Base-by-base conservation (phyloP, 2,797 vertebrate genomes). In the Cichlasoma orientale region DNA sequence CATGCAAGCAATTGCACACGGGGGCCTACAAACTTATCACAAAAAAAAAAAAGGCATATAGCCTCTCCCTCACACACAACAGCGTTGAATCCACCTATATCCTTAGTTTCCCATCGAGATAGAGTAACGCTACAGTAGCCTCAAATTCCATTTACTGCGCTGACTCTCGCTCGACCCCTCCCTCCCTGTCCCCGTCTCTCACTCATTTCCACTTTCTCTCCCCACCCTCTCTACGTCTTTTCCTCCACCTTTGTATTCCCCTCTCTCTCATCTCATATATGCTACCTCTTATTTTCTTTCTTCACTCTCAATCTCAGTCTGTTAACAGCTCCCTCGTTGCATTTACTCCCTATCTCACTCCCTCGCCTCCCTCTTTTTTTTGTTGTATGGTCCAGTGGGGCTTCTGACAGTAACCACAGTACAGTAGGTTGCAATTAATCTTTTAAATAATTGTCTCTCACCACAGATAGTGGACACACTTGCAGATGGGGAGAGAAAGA, bases 351-450 rank as follows among this genome's bases (percentile, higher is more conserved):
- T 29, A 53, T 82, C 74, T 75, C 14, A 3, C 31, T 56, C 66
- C 50, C 56, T 70, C 72, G 71, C 23, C 72, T 55, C n/a, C 72
- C 52, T 82, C 74, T 79, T 71, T 73, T 52, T 83, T 78, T 79
- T 72, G 68, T 54, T 11, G 75, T 82, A 66, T 31, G 38, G 80
- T 89, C 85, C 83, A 85, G 83, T 19, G 80, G 82, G 75, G 80
- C 75, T 86, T 79, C 87, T 74, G 88, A 90, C 89, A 88, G 73
- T 90, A 92, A 91, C 88, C 90, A 91, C 83, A 86, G 61, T 89
- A 88, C 86, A 89, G 91, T 88, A 81, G 74, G 86, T 19, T 72
- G 84, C 83, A 91, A 93, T 94, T 93, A 90, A 95, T 95, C 93
- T 93, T 91, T 92, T 85, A 91, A 93, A 87, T 90, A 87, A 89